phyloP scores from a whole-genome alignment of 2,113 vertebrate species.

The Pseudopipra pipra region DNA sequence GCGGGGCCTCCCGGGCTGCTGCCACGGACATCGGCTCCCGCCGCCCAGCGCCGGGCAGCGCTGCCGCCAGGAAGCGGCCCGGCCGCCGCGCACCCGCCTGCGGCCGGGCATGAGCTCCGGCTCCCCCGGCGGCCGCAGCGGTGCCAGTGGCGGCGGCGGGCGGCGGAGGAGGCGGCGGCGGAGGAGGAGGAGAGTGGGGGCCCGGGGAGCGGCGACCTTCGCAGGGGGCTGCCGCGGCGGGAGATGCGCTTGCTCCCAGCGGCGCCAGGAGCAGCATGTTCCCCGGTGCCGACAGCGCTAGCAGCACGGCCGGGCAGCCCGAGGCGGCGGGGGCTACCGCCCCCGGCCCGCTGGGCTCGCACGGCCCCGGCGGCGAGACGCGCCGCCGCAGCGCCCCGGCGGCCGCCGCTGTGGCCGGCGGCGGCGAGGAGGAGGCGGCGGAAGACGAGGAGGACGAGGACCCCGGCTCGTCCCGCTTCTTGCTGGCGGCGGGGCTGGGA shows the following conservation, averaged over 20 bases:
- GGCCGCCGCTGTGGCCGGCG: no score
- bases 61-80: no score
- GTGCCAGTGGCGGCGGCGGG: background rate
- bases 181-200: background rate
- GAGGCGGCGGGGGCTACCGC: background rate
- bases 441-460: background rate
- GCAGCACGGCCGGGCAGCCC: background rate
- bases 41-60: no score
- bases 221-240: conserved; percentile 30
- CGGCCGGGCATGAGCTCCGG: no score
- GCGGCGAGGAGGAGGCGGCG: no score
- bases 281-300: conserved; percentile 52
- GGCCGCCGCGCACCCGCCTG: no score
- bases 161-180: background rate
- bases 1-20: background rate
- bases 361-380: no score
- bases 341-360: no score
- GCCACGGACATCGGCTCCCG: no score
- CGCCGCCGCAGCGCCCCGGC: no score
- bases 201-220: conserved; percentile 7
- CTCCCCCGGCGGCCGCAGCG: background rate
- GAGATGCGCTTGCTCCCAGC: conserved; percentile 67
- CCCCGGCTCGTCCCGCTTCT: conserved; percentile 12
- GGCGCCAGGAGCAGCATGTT: conserved; percentile 65
- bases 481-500: conserved; percentile 35